Evolutionary conservation across 2,797 vertebrate species (phyloP).

Genomic region (Bradypus variegatus): DNA sequence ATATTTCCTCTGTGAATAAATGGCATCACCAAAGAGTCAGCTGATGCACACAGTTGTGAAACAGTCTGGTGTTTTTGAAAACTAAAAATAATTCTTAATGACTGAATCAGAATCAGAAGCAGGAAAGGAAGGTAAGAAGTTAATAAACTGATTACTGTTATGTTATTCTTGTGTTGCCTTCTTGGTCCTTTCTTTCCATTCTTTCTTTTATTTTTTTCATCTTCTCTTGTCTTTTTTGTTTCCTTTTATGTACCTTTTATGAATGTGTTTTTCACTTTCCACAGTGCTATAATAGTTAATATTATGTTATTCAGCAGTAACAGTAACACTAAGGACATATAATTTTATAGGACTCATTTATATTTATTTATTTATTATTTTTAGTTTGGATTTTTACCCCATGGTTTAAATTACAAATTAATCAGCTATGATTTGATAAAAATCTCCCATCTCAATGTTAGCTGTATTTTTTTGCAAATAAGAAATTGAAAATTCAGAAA

Average conservation of each 20-base stretch:
- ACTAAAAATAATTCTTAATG: background rate
- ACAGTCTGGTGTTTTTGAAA: background rate
- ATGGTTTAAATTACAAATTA: background rate
- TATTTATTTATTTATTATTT: slow-evolving; percentile 11
- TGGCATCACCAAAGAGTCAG: background rate
- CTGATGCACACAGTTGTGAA: background rate
- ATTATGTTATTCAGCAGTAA: background rate
- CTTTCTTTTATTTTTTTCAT: too few species aligned
- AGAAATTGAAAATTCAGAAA: background rate
- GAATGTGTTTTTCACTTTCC: background rate
- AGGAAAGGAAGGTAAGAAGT: background rate
- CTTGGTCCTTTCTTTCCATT: background rate
- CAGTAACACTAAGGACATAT: background rate
- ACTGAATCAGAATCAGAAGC: background rate
- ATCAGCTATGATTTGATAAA: background rate
- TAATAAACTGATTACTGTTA: background rate
- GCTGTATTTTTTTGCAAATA: background rate
- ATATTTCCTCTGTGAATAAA: background rate
- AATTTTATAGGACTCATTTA: background rate
- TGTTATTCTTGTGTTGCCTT: background rate
- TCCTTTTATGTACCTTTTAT: background rate
- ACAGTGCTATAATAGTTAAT: background rate
- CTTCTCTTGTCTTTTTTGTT: background rate
- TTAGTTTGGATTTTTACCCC: background rate
- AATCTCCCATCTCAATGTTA: background rate